Base-by-base conservation (phyloP, 2,888 invertebrate genomes). In the Philereme transversata region DNA sequence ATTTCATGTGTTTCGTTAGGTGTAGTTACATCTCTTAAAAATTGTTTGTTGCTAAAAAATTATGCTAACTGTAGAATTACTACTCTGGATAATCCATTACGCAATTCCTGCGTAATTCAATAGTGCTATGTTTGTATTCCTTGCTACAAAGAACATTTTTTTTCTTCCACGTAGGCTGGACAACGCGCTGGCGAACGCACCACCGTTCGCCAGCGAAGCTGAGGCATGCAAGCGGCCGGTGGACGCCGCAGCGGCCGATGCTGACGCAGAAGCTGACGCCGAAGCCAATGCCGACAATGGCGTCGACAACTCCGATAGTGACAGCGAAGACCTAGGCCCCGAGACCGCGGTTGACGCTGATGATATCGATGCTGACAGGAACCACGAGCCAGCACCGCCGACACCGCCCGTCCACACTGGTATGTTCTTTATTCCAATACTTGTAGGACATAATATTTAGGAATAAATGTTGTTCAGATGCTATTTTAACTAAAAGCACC, bases 281-380 rank as follows among this genome's bases (percentile, higher is more conserved):
- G 73, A 79, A 74, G 69, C 66, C 50, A 59, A 52, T 76, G 74
- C 65, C 48, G 85, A 84, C 78, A 90, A 90, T 67, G 91, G 83
- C 60, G 85, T 90, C 33, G 90, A 90, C 67, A 79, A 85, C 71
- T 89, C 90, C 4, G 88, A 93, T 74, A 94, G 93, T 70, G 94
- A 94, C 72, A 94, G 94, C 72, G 94, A 94, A 64, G 95, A 96
- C 83, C 93, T 96, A 68, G 96, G 96, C 4, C 96, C 96, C 0
- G 96, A 96, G 88, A 96, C 96, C 0, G 95, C 96, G 67, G 96
- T 96, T 7, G 96, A 96, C 82, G 93, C 95, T 69, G 94, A 94
- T 35, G 93, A 94, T 57, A 93, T 94, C 68, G 94, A 94, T 63
- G 88, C 87, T 4, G 85, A 87, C 38, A 76, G 84, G 82, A 78